Conservation (phyloP, 2,113 vertebrate species). For the Leptosomus discolor region DNA sequence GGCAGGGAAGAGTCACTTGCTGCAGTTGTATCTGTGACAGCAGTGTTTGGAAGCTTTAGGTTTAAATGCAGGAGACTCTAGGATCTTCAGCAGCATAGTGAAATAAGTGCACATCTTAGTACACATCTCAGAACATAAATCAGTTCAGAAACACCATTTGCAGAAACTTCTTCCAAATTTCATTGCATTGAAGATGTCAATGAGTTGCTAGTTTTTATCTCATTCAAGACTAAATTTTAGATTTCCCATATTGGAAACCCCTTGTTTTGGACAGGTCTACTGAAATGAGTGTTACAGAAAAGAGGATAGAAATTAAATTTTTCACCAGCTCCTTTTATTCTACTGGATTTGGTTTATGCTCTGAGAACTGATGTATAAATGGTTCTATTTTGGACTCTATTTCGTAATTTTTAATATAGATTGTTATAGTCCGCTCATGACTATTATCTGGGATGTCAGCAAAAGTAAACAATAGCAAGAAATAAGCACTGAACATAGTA, state of each 20-base stretch:
- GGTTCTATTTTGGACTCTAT: background rate
- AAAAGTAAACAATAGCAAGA: background rate
- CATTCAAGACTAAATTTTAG: background rate
- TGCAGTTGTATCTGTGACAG: background rate
- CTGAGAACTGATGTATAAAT: background rate
- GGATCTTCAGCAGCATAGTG: background rate
- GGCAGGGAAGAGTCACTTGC: background rate
- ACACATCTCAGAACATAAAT: background rate
- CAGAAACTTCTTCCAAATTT: background rate
- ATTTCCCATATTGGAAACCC: background rate
- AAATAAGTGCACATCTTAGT: background rate
- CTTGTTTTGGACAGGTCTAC: background rate
- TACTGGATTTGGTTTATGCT: background rate
- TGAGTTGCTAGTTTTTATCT: background rate
- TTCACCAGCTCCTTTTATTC: background rate
- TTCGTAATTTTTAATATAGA: background rate
- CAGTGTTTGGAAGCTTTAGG: background rate
- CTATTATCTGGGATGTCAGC: background rate
- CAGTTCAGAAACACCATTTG: background rate
- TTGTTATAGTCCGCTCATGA: background rate
- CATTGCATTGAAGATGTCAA: background rate
- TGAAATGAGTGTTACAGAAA: background rate
- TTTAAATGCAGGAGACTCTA: background rate
- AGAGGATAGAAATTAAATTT: background rate
- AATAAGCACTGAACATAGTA: background rate